Evolutionary conservation across 2,797 vertebrate species (phyloP).

Genomic region (Neopelma chrysocephalum): DNA sequence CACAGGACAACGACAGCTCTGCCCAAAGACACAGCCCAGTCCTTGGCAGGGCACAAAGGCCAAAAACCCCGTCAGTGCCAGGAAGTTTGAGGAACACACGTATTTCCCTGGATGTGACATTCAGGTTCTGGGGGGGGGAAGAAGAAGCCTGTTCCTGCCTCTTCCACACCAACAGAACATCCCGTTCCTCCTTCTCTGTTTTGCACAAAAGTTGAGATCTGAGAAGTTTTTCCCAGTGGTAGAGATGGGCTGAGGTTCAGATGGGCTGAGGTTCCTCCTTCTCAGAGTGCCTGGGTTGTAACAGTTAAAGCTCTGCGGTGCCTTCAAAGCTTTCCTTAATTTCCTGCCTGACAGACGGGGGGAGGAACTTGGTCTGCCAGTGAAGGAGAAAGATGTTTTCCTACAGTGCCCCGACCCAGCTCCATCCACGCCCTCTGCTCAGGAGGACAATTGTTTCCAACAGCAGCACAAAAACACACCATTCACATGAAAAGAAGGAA

Average conservation of each 20-base stretch:
- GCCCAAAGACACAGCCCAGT: background rate
- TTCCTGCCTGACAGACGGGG: slow-evolving; percentile 7
- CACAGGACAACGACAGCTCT: background rate
- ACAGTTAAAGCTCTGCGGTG: background rate
- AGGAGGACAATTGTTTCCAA: background rate
- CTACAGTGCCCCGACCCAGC: background rate
- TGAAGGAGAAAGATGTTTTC: slow-evolving; percentile 29
- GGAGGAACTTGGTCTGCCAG: background rate
- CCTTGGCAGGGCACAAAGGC: background rate
- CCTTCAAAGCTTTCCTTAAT: slow-evolving; percentile 41
- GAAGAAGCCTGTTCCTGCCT: background rate
- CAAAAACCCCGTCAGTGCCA: background rate
- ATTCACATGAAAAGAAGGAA: background rate
- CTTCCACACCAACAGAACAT: background rate
- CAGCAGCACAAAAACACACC: background rate
- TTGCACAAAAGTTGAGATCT: background rate
- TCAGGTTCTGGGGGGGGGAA: background rate
- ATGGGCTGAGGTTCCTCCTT: background rate
- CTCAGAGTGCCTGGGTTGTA: background rate
- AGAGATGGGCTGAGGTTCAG: background rate
- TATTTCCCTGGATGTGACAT: slow-evolving; percentile 7
- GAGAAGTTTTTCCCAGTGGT: background rate
- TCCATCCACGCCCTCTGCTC: slow-evolving; percentile 5
- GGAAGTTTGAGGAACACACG: slow-evolving; percentile 1
- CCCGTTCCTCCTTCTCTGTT: background rate